phyloP scores from a whole-genome alignment of 2,888 invertebrate species.

The Lamproptera curius region DNA sequence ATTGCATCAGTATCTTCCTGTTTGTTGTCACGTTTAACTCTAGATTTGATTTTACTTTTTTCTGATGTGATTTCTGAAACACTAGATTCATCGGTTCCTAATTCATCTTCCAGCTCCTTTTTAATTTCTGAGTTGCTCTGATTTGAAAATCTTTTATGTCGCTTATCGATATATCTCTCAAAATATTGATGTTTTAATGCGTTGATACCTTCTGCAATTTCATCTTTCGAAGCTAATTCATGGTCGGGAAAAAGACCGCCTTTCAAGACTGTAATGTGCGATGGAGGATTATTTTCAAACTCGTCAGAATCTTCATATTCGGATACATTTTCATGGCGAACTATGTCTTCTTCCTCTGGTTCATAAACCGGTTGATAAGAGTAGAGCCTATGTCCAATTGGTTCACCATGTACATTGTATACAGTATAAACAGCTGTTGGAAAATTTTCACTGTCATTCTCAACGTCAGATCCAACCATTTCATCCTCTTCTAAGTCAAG shows the following conservation, averaged over 20 bases:
- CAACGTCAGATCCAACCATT: constrained; percentile 38
- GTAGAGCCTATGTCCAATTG: constrained; percentile 66
- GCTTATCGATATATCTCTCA: constrained; percentile 62
- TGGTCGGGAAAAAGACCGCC: constrained; percentile 61
- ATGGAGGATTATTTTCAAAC: constrained; percentile 40
- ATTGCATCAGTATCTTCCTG: constrained; percentile 46
- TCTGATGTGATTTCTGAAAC: constrained; percentile 37
- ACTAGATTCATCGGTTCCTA: constrained; percentile 43
- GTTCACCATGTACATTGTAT: constrained; percentile 69
- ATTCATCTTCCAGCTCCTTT: constrained; percentile 44
- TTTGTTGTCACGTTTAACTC: constrained; percentile 48
- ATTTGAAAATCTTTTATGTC: constrained; percentile 58
- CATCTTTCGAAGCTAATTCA: constrained; percentile 31
- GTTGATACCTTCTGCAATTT: constrained; percentile 51
- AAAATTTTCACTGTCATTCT: constrained; percentile 45
- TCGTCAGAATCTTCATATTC: constrained; percentile 54
- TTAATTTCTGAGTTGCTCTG: constrained; percentile 39
- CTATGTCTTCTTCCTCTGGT: constrained; percentile 59
- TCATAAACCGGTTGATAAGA: constrained; percentile 72
- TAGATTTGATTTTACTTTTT: constrained; percentile 33
- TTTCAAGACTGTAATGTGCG: constrained; percentile 62
- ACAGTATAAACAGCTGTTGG: constrained; percentile 70
- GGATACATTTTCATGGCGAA: constrained; percentile 47
- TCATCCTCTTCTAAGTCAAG: constrained; percentile 51
- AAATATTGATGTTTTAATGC: constrained; percentile 68